Evolutionary conservation across 1,140 invertebrate genomes (phyloP), one percentile per base, ranked within the genome.

Genomic region (Leguminivora glycinivorella): DNA sequence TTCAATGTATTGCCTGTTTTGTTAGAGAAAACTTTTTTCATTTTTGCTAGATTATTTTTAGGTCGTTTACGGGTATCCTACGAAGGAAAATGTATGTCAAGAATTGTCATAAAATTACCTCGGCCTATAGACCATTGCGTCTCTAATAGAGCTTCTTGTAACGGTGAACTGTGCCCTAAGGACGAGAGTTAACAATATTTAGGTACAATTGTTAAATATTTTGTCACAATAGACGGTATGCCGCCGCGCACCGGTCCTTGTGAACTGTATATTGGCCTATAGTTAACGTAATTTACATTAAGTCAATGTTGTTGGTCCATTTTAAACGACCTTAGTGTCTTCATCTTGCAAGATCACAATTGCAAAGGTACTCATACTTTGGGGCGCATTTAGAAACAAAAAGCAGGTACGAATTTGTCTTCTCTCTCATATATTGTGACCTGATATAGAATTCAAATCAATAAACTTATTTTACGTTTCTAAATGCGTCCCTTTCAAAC

Each of bases 191-290:
- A 43, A 75, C 71, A 73, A 75, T 71, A 74, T 67, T 77, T 77
- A 74, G 75, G 66, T 73, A 75, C 75, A 78, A 79, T 73, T 73
- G 68, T 75, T 72, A 69, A 73, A 72, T 79, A 77, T 79, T 79
- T 75, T 80, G 58, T 63, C 74, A 73, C 71, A 73, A 71, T 80
- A 77, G 72, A 58, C 68, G 19, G 40, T 69, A 69, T 60, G 24
- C 56, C 10, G 19, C 56, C 24, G 56, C 10, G 14, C 58, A 22
- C 56, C 24, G 56, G 24, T 26, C 58, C 29, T 10, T 63, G n/a
- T 29, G 25, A 29, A 63, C 34, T 70, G 38, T 73, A 70, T 25
- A 47, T 67, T 31, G 31, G 69, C 70, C 66, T 72, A 69, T 69
- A 69, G 67, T 56, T 66, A 69, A 66, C 63, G 58, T 68, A 52